Evolutionary conservation across 1,140 invertebrate genomes (phyloP), one percentile per base, ranked within the genome.

Genomic region (Theocolax elegans): DNA sequence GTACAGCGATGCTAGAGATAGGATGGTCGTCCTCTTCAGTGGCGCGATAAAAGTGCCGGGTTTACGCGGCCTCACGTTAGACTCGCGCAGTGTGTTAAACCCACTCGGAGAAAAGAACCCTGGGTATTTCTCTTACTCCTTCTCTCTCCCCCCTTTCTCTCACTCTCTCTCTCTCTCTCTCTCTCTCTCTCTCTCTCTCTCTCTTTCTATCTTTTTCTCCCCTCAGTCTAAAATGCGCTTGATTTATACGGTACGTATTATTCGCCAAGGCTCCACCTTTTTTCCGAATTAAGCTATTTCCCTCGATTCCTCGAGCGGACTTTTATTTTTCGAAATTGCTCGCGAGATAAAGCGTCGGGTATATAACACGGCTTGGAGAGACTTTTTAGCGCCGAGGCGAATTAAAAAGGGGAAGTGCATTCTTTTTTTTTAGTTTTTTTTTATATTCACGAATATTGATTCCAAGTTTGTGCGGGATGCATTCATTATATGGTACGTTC

Each of bases 241-340:
- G 60, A 70, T 70, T 70, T 64, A 70, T 64, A 15, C 59, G 15
- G 3, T 48, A 44, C 42, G 49, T 38, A 58, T 70, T 64, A 70
- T 64, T 62, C 7, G 13, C 3, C 27, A 3, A 13, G 19, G n/a
- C 31, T 53, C 15, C 29, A 9, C 19, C 49, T 51, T 51, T 56
- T 29, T 46, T 48, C n/a, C 21, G 53, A 70, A 70, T 70, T 70
- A 70, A 64, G 60, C 38, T 40, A 46, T 64, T 48, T 46, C 40
- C 7, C 49, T 63, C 25, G 31, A 59, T 67, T 67, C 23, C 42
- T 46, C 1, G 25, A 25, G 27, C 42, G 15, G 2, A 23, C 56
- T 3, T 53, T 40, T 53, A 13, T 53, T 27, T 19, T 54, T 29
- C 35, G n/a, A 35, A 67, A 58, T 58, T 58, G 64, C 38, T 35